These are phyloP conservation scores for Cosmorhoe ocellata DNA, from an alignment of 2,888 invertebrate genomes.

Conservation along the genomic window DNA sequence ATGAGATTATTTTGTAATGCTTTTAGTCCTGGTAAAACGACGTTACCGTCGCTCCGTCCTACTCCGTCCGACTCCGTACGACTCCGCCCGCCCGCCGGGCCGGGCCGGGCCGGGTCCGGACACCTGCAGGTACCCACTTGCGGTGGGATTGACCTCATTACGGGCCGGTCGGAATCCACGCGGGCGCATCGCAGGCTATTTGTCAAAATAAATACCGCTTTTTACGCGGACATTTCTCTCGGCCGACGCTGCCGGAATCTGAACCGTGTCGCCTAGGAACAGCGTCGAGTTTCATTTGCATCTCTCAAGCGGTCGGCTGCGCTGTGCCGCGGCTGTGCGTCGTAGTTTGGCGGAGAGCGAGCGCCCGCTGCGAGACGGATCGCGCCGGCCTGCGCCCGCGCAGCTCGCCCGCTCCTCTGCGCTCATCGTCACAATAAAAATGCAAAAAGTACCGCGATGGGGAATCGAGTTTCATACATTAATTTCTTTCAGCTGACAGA, in stretches of 20 bases:
- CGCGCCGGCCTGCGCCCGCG: slow-evolving; percentile 7
- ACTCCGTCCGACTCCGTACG: too few species aligned
- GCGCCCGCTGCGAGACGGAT: slow-evolving; percentile 22
- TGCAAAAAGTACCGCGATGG: background rate
- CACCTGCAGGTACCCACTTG: background rate
- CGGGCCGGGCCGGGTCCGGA: too few species aligned
- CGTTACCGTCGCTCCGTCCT: too few species aligned
- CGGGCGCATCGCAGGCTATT: slow-evolving; percentile 19
- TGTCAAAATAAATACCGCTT: slow-evolving; percentile 26
- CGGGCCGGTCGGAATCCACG: slow-evolving; percentile 2
- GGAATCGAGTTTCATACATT: background rate
- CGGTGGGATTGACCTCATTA: slow-evolving; percentile 23
- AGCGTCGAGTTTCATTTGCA: slow-evolving; percentile 8
- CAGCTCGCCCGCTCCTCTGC: background rate
- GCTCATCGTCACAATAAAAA: slow-evolving; percentile 4
- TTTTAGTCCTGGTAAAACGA: too few species aligned
- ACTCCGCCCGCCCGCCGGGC: too few species aligned
- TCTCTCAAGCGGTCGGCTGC: background rate
- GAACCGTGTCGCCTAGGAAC: slow-evolving; percentile 1
- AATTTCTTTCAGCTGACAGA: slow-evolving; percentile 7
- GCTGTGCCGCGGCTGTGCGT: background rate
- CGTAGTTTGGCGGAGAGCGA: slow-evolving; percentile 16
- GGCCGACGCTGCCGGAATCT: background rate
- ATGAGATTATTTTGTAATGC: too few species aligned
- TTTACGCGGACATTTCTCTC: slow-evolving; percentile 7